Evolutionary conservation across 2,888 invertebrate species (phyloP).

Genomic region (Aproaerema taeniolella): DNA sequence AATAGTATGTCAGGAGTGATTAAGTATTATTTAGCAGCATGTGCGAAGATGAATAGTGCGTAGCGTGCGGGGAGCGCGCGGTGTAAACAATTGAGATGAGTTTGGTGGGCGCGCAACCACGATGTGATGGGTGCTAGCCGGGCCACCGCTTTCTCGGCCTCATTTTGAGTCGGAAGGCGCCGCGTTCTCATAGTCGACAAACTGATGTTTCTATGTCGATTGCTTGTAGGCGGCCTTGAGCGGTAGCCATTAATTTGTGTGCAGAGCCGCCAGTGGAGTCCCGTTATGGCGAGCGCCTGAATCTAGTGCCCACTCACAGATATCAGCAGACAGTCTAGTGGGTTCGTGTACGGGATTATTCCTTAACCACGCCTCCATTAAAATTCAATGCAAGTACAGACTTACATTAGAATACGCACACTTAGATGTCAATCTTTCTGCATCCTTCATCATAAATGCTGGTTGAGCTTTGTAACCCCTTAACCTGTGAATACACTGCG

Average conservation of each 20-base stretch:
- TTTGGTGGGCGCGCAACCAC: slow-evolving; percentile 1
- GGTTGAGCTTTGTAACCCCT: too few species aligned
- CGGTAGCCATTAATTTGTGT: slow-evolving; percentile 72
- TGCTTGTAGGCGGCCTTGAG: slow-evolving; percentile 75
- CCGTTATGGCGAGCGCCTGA: slow-evolving; percentile 65
- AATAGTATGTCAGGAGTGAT: background rate
- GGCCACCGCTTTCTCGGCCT: slow-evolving; percentile 64
- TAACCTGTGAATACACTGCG: too few species aligned
- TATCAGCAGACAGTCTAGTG: slow-evolving; percentile 40
- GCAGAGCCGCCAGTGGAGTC: slow-evolving; percentile 60
- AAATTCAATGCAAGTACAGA: background rate
- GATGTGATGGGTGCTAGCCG: slow-evolving; percentile 31
- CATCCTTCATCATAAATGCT: too few species aligned
- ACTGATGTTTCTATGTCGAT: slow-evolving; percentile 74
- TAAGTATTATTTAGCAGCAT: slow-evolving; percentile 9
- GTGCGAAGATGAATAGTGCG: background rate
- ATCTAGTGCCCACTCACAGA: slow-evolving; percentile 51
- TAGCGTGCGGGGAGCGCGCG: slow-evolving; percentile 3
- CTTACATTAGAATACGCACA: too few species aligned
- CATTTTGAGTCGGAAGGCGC: slow-evolving; percentile 62
- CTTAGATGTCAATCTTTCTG: too few species aligned
- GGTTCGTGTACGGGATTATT: slow-evolving; percentile 20
- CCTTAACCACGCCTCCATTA: slow-evolving; percentile 7
- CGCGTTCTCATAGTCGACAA: slow-evolving; percentile 69
- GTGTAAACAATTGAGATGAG: slow-evolving; percentile 8